Evolutionary conservation across 2,888 invertebrate genomes (phyloP), one percentile per base, ranked within the genome.

Genomic region (Dermolepida albohirtum): DNA sequence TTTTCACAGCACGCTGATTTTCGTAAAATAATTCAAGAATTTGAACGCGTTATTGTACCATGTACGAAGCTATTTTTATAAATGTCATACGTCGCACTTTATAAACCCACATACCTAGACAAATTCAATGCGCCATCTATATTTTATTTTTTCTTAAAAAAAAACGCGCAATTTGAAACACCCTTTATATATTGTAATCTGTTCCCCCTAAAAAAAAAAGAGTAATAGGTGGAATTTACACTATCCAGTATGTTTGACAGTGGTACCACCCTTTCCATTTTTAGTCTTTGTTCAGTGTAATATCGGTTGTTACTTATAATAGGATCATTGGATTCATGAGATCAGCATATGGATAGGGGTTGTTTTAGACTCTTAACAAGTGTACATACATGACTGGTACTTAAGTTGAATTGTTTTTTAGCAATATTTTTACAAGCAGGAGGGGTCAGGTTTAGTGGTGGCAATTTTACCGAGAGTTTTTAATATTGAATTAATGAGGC

Each of bases 221-320:
- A 34, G 34, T 34, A 6, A 34, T 34, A 34, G 10, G 11, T 22
- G 22, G 22, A 17, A 50, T 17, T 50, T 50, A 50, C 22, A n/a
- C n/a, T n/a, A 50, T 22, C 22, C 50, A 50, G 11, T 5, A 11
- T 22, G 22, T 50, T 50, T 27, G 17, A 7, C 50, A 16, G 22
- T 50, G 2, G 50, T n/a, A n/a, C 22, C 50, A 50, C 50, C 50
- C 50, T 50, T 22, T 6, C 27, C 7, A 50, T 17, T 22, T 50
- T 27, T 70, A 71, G 66, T 69, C 69, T 69, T 70, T 67, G 62
- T 59, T 52, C 67, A 66, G 50, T 70, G 69, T 72, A 72, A 74
- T 74, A 72, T 49, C 40, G 27, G 49, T 47, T 63, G 47, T 34
- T 47, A 63, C 49, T 34, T 34, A 63, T 50, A 63, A 63, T 63